Evolutionary conservation across 2,113 vertebrate genomes (phyloP).

Genomic region (Rhynchomys soricoides): DNA sequence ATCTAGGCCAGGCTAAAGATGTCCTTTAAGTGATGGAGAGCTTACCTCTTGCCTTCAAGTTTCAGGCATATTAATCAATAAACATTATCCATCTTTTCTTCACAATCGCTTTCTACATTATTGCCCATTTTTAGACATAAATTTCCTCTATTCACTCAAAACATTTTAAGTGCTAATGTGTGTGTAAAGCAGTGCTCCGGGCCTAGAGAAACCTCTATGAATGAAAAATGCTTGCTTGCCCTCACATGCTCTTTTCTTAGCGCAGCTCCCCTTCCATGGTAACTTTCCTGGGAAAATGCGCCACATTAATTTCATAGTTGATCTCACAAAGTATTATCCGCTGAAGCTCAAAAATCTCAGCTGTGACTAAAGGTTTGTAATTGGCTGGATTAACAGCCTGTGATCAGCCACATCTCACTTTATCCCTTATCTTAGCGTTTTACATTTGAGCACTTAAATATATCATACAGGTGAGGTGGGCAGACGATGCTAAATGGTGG

Average conservation of each 20-base stretch:
- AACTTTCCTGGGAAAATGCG: neutral
- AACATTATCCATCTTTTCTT: neutral
- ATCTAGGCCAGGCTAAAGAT: neutral
- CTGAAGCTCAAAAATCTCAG: neutral
- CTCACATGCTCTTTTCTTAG: neutral
- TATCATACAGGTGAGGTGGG: neutral
- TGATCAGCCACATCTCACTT: neutral
- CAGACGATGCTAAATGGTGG: neutral
- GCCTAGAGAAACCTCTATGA: neutral
- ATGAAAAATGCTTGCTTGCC: neutral
- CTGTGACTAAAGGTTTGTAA: neutral
- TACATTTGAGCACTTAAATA: neutral
- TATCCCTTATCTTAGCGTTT: neutral
- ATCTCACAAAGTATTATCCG: neutral
- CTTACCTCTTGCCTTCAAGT: neutral
- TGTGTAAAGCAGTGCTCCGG: neutral
- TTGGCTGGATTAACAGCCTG: neutral
- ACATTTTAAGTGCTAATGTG: neutral
- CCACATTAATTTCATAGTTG: neutral
- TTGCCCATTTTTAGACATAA: neutral
- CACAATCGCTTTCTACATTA: neutral
- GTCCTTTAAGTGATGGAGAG: neutral
- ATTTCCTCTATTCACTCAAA: neutral
- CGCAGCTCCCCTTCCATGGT: neutral
- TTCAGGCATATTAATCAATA: neutral